phyloP scores from a whole-genome alignment of 30 jellyfish, hydroid and myxozoan species.

The Pelagia noctiluca region DNA sequence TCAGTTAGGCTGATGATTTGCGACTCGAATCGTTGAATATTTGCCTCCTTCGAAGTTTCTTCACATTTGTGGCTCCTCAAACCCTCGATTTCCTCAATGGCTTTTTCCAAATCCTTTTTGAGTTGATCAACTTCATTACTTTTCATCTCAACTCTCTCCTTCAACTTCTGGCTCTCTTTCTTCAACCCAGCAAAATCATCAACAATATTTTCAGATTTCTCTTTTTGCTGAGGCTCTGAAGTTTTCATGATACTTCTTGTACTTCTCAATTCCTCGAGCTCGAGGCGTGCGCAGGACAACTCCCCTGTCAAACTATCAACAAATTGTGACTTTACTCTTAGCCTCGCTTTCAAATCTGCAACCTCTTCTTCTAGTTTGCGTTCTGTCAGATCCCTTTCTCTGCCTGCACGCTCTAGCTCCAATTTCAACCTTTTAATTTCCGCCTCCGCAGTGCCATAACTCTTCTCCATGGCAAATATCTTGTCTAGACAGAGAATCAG shows the following conservation, averaged over 20 bases:
- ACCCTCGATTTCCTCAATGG: slow-evolving; percentile 69
- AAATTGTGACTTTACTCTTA: slow-evolving; percentile 49
- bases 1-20: slow-evolving; percentile 20
- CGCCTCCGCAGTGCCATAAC: slow-evolving; percentile 83
- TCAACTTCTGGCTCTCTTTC: slow-evolving; percentile 44
- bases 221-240: neutral
- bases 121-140: slow-evolving; percentile 67
- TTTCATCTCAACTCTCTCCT: slow-evolving; percentile 49
- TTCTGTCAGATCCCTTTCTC: slow-evolving; percentile 60
- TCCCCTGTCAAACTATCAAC: slow-evolving; percentile 52
- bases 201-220: neutral
- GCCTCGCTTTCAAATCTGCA: slow-evolving; percentile 56
- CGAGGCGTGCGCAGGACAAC: slow-evolving; percentile 22
- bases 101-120: slow-evolving; percentile 65
- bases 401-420: slow-evolving; percentile 49
- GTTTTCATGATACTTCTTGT: slow-evolving; percentile 6
- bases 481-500: slow-evolving; percentile 81
- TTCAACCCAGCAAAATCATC: slow-evolving; percentile 32
- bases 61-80: slow-evolving; percentile 15
- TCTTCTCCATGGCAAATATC: slow-evolving; percentile 78
- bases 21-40: neutral
- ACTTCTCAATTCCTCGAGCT: slow-evolving; percentile 22
- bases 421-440: slow-evolving; percentile 69
- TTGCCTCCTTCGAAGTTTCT: neutral
- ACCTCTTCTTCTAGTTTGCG: slow-evolving; percentile 44